Evolutionary conservation across 2,797 vertebrate genomes (phyloP), one percentile per base, ranked within the genome.

Genomic region (Myotis myotis): DNA sequence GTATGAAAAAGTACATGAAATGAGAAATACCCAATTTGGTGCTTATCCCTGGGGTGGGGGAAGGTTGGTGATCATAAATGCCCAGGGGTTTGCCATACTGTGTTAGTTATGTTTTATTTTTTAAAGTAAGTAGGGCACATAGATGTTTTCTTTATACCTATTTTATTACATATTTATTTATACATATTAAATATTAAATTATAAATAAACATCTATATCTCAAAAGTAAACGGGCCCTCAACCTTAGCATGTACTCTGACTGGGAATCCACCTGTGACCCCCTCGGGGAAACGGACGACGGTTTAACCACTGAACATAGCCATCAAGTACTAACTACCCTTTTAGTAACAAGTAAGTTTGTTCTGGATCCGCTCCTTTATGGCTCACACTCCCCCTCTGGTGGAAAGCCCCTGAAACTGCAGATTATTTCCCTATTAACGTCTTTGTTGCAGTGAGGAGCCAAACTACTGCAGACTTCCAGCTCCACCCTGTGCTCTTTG

Each of bases 321-420:
- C 64, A 68, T 33, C n/a, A 36, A 33, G 64, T 10, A 33, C 13
- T 6, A 10, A 1, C 30, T n/a, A 33, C 23, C n/a, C 0, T 28
- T 78, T 78, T 20, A 79, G 28, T 51, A 38, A 44, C 0, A 0
- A 36, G 62, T 20, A 5, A 0, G 5, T 66, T 60, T 53, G 17
- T 0, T 5, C 36, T 0, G 0, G 3, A 64, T 44, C 19, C 25
- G 25, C 25, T 44, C 3, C 16, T 51, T 87, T 28, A 12, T 41
- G 57, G 85, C 79, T 83, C 78, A 64, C 41, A 5, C 2, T 0
- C 44, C 15, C 91, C 70, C 91, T 96, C 97, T 91, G 30, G 88
- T 96, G 96, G 93, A 51, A 23, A 2, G 3, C 81, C 22, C 0
- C 19, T 44, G 22, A 0, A 91, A 95, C 33, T 2, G 30, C 85